These are phyloP conservation scores for silkworm (Bombyx mori) DNA, from an alignment of 1,140 invertebrate genomes.

Conservation along the genomic window ASM3026992v2 NC_085115.1:6189001-6189500, in stretches of 20 bases:
- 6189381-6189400: conserved; percentile 41
- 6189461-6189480: conserved; percentile 23
- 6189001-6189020: no score
- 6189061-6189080: no score
- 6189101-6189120: no score
- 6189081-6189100: no score
- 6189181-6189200: neutral
- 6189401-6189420: conserved; percentile 24
- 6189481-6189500: conserved; percentile 13
- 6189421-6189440: conserved; percentile 45
- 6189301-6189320: conserved; percentile 57
- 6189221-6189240: conserved; percentile 24
- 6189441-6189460: conserved; percentile 33
- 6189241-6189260: conserved; percentile 50
- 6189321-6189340: conserved; percentile 58
- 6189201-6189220: conserved; percentile 11
- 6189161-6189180: no score
- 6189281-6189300: conserved; percentile 61
- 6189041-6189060: no score
- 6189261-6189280: conserved; percentile 49
- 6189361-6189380: conserved; percentile 44
- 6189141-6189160: no score
- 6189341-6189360: conserved; percentile 55
- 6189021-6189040: no score
- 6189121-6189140: no score